A percentile compares a stretch with the other conserved stretches of the same genome.
Evolutionary conservation across 2,113 vertebrate genomes (phyloP).

Genomic region (Phalacrocorax pelagicus): DNA sequence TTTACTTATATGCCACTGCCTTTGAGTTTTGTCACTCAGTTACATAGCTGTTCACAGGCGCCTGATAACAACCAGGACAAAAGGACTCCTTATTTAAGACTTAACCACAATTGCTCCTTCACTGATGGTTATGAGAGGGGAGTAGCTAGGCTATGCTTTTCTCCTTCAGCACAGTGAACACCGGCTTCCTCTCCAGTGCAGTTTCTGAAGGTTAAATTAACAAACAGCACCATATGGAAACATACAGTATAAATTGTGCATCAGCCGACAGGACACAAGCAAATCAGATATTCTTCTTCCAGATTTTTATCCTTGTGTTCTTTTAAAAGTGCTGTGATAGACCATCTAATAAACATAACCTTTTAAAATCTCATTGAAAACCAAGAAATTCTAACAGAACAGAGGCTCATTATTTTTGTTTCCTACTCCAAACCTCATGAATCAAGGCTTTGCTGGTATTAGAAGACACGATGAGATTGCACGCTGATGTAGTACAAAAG

Average conservation of each 20-base stretch:
- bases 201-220: neutral
- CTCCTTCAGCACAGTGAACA: neutral
- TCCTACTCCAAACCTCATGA: neutral
- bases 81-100: neutral
- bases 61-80: neutral
- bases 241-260: fast-evolving
- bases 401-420: neutral
- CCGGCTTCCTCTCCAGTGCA: neutral
- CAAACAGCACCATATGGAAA: neutral
- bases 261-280: neutral
- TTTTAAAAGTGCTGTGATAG: neutral
- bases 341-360: neutral
- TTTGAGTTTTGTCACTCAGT: neutral
- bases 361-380: neutral
- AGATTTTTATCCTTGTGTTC: neutral
- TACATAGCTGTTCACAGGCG: neutral
- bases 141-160: neutral
- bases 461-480: neutral
- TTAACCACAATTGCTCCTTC: neutral
- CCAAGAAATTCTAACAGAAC: neutral
- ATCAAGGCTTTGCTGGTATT: neutral
- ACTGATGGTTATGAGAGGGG: neutral
- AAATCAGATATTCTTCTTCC: neutral
- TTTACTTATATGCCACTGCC: neutral
- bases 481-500: neutral